These are phyloP conservation scores for Echinarachnius parma DNA, from an alignment of 53 echinoderm and acorn worm species.

Conservation along the genomic window DNA sequence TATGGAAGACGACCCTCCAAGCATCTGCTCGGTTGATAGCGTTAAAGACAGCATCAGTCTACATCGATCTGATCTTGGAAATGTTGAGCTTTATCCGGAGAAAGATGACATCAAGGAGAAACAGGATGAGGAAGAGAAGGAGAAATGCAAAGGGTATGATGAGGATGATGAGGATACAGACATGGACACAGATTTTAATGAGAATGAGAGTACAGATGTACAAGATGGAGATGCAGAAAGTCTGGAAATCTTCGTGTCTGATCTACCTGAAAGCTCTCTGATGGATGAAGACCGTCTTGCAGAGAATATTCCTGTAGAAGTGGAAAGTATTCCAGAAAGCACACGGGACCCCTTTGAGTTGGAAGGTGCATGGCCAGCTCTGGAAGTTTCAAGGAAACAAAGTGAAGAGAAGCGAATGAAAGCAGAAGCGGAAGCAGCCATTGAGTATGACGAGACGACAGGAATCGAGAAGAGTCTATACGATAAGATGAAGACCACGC, in stretches of 20 bases:
- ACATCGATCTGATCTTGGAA: too few relatives aligned
- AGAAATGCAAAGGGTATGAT: not conserved
- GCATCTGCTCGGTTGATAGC: too few relatives aligned
- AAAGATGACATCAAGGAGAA: too few relatives aligned
- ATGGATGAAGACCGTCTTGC: not conserved
- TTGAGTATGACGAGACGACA: slow-evolving; percentile 27
- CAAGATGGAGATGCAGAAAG: not conserved
- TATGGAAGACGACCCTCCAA: too few relatives aligned
- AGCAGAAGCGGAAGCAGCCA: slow-evolving; percentile 16
- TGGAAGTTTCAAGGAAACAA: slow-evolving; percentile 5
- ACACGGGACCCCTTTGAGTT: too few relatives aligned
- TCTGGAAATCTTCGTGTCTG: too few relatives aligned
- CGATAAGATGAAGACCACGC: slow-evolving; percentile 8
- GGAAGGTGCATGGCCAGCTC: slow-evolving; percentile 23
- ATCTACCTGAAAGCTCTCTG: too few relatives aligned
- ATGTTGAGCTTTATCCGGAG: too few relatives aligned
- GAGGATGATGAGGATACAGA: slow-evolving; percentile 18
- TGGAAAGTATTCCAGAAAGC: not conserved
- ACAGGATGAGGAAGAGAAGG: too few relatives aligned
- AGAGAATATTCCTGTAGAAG: not conserved
- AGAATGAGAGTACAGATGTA: not conserved
- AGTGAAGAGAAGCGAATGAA: slow-evolving; percentile 19
- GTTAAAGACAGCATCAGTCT: too few relatives aligned
- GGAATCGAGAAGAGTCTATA: slow-evolving; percentile 24
- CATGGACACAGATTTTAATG: not conserved